phyloP scores from a whole-genome alignment of 2,888 invertebrate species.

The Eupsilia transversa region DNA sequence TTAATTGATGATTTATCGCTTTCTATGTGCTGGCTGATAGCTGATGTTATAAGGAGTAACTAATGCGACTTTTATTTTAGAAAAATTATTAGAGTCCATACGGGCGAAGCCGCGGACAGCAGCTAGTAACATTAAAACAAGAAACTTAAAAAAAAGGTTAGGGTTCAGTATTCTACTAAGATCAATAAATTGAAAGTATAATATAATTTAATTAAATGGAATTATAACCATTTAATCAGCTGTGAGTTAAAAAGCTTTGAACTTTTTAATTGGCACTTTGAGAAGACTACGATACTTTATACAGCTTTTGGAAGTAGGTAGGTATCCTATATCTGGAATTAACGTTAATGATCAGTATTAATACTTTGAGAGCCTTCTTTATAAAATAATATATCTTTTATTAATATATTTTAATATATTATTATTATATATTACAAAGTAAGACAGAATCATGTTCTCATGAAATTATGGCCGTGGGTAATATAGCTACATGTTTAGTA shows the following conservation, averaged over 20 bases:
- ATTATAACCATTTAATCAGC: background rate
- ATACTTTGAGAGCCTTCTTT: no score
- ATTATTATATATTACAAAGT: no score
- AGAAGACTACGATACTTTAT: background rate
- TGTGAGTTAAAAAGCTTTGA: background rate
- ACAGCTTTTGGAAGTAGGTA: background rate
- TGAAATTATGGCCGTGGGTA: background rate
- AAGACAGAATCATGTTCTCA: background rate
- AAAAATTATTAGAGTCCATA: no score
- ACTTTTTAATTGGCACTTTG: background rate
- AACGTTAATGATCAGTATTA: background rate
- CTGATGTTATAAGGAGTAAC: no score
- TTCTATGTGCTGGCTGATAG: no score
- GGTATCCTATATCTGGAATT: background rate
- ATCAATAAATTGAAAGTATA: background rate
- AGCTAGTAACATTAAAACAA: background rate
- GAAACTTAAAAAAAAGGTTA: background rate
- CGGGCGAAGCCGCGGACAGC: no score
- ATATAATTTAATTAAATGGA: background rate
- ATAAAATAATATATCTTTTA: no score
- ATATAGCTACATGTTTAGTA: background rate
- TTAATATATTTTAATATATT: no score
- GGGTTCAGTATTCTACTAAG: background rate
- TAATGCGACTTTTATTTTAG: no score
- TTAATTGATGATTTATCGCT: background rate